Evolutionary conservation across 37 sponge, comb jelly and placozoan genomes (phyloP).

Genomic region (Lycopodina hypogea): DNA sequence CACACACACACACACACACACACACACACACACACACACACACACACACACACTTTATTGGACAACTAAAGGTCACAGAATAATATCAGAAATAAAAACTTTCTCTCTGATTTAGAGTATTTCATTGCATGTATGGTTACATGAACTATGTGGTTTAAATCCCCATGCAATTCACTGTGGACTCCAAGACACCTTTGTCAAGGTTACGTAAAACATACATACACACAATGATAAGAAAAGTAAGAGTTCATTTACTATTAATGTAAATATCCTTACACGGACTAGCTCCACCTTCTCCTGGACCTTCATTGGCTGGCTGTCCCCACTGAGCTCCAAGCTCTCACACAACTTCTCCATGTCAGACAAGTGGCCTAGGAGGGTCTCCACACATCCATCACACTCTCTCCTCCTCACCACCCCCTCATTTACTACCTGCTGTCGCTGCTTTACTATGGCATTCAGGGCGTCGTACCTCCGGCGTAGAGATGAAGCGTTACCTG

Average conservation of each 20-base stretch:
- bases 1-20: neutral
- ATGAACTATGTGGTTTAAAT: too few species aligned
- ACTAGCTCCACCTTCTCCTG: slow-evolving; percentile 43
- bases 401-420: slow-evolving; percentile 34
- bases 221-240: too few species aligned
- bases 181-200: too few species aligned
- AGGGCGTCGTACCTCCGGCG: slow-evolving; percentile 51
- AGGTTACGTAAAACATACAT: too few species aligned
- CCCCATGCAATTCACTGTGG: too few species aligned
- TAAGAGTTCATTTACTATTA: too few species aligned
- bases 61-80: too few species aligned
- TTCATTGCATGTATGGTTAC: too few species aligned
- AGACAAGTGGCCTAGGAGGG: slow-evolving; percentile 9
- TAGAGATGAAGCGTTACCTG: slow-evolving; percentile 13
- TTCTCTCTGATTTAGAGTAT: too few species aligned
- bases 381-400: slow-evolving; percentile 30
- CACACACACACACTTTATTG: too few species aligned
- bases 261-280: slow-evolving; percentile 7
- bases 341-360: slow-evolving; percentile 48
- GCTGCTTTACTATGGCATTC: slow-evolving; percentile 1
- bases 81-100: too few species aligned
- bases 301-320: slow-evolving; percentile 40
- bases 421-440: slow-evolving; percentile 23
- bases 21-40: too few species aligned
- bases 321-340: slow-evolving; percentile 24